Conservation (phyloP, 2,797 vertebrate species). For the Ibycter americanus region DNA sequence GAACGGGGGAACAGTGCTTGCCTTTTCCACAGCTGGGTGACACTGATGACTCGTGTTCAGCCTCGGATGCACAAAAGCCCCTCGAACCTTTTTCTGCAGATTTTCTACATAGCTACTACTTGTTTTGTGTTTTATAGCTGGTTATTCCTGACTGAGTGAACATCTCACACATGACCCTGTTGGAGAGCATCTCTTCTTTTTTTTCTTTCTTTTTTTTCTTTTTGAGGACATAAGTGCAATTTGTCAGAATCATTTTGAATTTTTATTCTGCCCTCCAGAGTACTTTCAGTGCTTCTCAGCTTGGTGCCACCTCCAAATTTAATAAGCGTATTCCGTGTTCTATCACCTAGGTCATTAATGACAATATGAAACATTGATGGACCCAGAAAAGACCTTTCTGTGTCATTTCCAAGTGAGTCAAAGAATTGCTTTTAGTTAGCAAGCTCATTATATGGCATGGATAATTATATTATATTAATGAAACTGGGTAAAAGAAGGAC, state of each 20-base stretch:
- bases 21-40: background rate
- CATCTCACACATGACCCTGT: background rate
- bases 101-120: background rate
- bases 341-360: constrained; percentile 8
- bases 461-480: background rate
- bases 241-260: background rate
- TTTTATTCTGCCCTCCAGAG: background rate
- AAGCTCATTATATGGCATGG: background rate
- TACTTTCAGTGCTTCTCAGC: background rate
- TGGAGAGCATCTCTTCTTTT: background rate
- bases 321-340: background rate
- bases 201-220: background rate
- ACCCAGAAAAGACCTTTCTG: background rate
- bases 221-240: background rate
- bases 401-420: background rate
- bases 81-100: background rate
- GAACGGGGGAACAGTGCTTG: rapidly evolving
- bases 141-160: background rate
- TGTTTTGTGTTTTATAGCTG: background rate
- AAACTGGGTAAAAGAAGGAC: background rate
- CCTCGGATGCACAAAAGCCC: background rate
- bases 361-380: constrained; percentile 13
- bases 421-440: background rate
- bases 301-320: constrained; percentile 29
- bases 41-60: background rate